Conservation (phyloP, 2,888 invertebrate genomes). For the Eupithecia pulchellata region DNA sequence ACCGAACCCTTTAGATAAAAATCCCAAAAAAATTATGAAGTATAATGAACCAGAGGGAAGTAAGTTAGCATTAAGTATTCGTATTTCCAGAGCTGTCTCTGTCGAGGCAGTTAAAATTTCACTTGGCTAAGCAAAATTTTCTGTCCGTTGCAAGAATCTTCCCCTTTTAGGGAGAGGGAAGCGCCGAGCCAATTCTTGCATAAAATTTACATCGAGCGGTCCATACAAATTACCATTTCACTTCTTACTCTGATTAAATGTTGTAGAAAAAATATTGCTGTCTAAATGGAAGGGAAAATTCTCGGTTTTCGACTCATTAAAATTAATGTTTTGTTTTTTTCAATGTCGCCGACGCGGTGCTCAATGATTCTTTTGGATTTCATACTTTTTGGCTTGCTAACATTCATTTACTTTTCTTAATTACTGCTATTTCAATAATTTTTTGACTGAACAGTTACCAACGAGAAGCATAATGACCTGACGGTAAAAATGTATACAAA, state of each 20-base stretch:
- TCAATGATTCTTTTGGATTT: conserved; percentile 25
- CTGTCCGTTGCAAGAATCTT: conserved; percentile 84
- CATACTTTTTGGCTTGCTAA: conserved; percentile 23
- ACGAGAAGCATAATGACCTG: background rate
- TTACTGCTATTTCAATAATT: conserved; percentile 38
- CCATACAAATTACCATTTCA: conserved; percentile 85
- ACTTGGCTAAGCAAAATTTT: conserved; percentile 85
- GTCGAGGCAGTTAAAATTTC: conserved; percentile 85
- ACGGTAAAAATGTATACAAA: background rate
- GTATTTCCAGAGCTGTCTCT: conserved; percentile 82
- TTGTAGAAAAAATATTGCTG: conserved; percentile 85
- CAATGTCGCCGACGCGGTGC: conserved; percentile 48
- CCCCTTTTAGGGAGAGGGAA: conserved; percentile 80
- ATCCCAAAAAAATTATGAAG: conserved; percentile 76
- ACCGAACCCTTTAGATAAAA: conserved; percentile 69
- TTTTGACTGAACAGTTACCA: background rate
- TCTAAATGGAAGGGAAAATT: conserved; percentile 83
- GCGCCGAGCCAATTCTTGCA: conserved; percentile 81
- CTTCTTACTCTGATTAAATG: conserved; percentile 85
- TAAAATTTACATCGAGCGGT: conserved; percentile 85
- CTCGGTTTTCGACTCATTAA: conserved; percentile 83
- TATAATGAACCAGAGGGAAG: conserved; percentile 83
- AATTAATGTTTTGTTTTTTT: conserved; percentile 78
- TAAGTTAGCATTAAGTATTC: conserved; percentile 84
- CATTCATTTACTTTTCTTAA: conserved; percentile 34